Evolutionary conservation across 2,888 invertebrate genomes (phyloP), one percentile per base, ranked within the genome.

Genomic region (Euspilapteryx auroguttella): DNA sequence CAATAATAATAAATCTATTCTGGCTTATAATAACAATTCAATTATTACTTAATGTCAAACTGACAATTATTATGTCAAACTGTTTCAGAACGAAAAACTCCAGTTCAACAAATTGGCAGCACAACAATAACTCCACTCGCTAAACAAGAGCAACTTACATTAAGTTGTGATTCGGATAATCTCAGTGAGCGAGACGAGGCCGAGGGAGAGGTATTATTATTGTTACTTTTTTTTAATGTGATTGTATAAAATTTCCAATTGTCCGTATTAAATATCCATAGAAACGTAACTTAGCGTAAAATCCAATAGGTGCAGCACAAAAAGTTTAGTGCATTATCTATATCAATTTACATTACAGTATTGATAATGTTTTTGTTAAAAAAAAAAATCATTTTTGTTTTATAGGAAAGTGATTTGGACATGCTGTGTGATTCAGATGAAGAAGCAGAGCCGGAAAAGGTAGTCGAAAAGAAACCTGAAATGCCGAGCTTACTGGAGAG

Each of bases 151-250:
- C 78, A 58, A 66, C 65, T 78, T 38, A 79, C 84, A 30, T 71
- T 85, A 42, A 80, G 76, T 42, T 84, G 83, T 45, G 80, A 85
- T 35, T 84, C 83, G 3, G 86, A 87, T 42, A 86, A 85, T 37
- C 77, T 86, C 36, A 85, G 90, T 54, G 82, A 82, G 47, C 69
- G 87, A 12, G 88, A 87, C 51, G 88, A 89, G 57, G 87, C 87
- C 10, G 87, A 88, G 54, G 90, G 88, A 3, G 89, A 91, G 49
- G 77, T 77, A 49, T n/a, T n/a, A n/a, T n/a, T n/a, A n/a, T n/a
- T n/a, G n/a, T n/a, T n/a, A n/a, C n/a, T n/a, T n/a, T n/a, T n/a
- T n/a, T n/a, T n/a, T n/a, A n/a, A n/a, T n/a, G n/a, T n/a, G n/a
- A n/a, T n/a, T n/a, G n/a, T n/a, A n/a, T n/a, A n/a, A n/a, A n/a